A percentile compares a stretch with the other conserved stretches of the same genome.
Evolutionary conservation across 1,140 invertebrate genomes (phyloP).

Genomic region (Rhyzopertha dominica): DNA sequence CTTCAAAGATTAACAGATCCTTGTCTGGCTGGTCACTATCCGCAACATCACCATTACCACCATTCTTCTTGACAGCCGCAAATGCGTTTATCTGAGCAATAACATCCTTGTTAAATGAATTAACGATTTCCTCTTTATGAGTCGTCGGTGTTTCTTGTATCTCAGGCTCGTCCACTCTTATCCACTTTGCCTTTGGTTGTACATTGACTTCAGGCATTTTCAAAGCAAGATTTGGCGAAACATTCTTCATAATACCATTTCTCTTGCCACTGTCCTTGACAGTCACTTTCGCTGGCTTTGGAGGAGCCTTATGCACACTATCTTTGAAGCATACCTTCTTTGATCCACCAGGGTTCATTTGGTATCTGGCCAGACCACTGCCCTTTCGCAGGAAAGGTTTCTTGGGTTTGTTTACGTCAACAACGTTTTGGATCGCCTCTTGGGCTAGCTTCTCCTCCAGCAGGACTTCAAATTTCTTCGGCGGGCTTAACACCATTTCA

Average conservation of each 20-base stretch:
- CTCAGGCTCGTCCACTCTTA: slow-evolving; percentile 13
- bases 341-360: slow-evolving; percentile 24
- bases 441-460: slow-evolving; percentile 26
- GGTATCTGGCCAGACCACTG: slow-evolving; percentile 33
- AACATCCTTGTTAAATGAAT: slow-evolving; percentile 1
- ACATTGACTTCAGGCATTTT: slow-evolving; percentile 29
- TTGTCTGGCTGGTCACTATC: no score
- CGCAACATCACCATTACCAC: slow-evolving; percentile 6
- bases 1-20: slow-evolving; percentile 59
- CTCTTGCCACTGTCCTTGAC: no score
- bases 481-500: not conserved
- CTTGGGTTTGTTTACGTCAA: slow-evolving; percentile 27
- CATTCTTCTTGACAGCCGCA: not conserved
- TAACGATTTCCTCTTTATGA: not conserved
- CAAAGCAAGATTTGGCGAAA: no score
- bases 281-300: not conserved
- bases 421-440: slow-evolving; percentile 3
- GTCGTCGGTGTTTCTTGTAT: not conserved
- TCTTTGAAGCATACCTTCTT: slow-evolving; percentile 17
- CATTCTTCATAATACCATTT: no score
- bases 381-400: slow-evolving; percentile 38
- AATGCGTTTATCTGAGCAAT: slow-evolving; percentile 8
- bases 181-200: slow-evolving; percentile 32
- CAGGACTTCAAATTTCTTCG: slow-evolving; percentile 26
- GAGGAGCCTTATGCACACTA: slow-evolving; percentile 6